These are phyloP conservation scores for Myotis pilosus DNA, from an alignment of 2,797 vertebrate species.

Conservation along the genomic window DNA sequence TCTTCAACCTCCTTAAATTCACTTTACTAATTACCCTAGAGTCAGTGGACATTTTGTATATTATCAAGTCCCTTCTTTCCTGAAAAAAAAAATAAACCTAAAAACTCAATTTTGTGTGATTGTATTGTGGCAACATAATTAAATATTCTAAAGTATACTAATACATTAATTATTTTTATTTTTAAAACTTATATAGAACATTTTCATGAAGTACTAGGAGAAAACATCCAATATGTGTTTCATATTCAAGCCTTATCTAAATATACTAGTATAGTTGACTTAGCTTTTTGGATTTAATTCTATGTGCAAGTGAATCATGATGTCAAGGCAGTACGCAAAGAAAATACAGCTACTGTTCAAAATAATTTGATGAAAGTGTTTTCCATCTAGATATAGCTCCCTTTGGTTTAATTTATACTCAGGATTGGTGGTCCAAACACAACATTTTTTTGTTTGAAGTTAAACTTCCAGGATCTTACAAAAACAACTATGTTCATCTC, in stretches of 20 bases:
- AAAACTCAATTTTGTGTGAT: not conserved
- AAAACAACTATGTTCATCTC: not conserved
- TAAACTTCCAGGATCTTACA: not conserved
- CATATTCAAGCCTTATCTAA: not conserved
- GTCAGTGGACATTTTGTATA: not conserved
- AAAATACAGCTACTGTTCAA: not conserved
- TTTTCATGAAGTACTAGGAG: not conserved
- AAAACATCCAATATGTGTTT: not conserved
- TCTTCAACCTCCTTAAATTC: not conserved
- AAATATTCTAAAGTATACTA: constrained; percentile 24
- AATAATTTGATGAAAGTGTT: not conserved
- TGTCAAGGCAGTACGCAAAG: not conserved
- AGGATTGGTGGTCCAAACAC: not conserved
- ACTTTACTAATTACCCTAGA: not conserved
- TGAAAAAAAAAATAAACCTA: not conserved
- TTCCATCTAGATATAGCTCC: not conserved
- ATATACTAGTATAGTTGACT: not conserved
- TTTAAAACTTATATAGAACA: not conserved
- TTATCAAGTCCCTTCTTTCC: not conserved
- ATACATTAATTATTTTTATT: constrained; percentile 24
- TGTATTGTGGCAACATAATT: not conserved
- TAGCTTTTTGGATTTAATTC: constrained; percentile 26
- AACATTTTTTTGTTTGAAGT: not conserved
- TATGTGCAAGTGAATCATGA: not conserved
- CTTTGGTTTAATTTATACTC: not conserved